Conservation (phyloP, 2,797 vertebrate genomes). For the Danionella dracula region DNA sequence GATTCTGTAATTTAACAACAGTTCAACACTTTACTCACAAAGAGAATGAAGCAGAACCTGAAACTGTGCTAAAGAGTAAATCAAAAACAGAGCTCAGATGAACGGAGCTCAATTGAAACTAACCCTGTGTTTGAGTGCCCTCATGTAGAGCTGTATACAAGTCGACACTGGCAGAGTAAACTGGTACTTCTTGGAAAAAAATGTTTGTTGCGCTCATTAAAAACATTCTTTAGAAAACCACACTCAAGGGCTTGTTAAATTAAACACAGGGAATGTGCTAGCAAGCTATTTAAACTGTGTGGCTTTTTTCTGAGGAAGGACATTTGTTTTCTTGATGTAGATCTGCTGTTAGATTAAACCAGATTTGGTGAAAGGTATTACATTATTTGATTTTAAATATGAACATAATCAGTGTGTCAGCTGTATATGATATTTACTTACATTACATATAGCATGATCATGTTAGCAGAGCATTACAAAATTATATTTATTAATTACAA, state of each 20-base stretch:
- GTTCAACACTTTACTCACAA: background rate
- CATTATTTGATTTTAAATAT: too few species aligned
- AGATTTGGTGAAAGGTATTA: too few species aligned
- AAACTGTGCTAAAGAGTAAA: background rate
- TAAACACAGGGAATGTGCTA: background rate
- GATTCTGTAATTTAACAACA: constrained; percentile 16
- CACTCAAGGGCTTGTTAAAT: background rate
- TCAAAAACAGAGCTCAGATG: background rate
- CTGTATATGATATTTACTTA: too few species aligned
- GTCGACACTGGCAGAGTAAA: constrained; percentile 19
- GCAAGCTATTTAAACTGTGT: background rate
- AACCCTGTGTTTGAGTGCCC: background rate
- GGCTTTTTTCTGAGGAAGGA: background rate
- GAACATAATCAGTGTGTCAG: too few species aligned
- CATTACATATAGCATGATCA: too few species aligned
- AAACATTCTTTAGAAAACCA: background rate
- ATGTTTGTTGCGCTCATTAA: too few species aligned
- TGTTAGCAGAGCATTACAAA: too few species aligned
- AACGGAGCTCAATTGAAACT: background rate
- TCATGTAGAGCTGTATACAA: constrained; percentile 9
- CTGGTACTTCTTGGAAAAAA: background rate
- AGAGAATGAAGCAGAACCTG: background rate
- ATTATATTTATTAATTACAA: too few species aligned
- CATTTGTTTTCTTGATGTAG: too few species aligned
- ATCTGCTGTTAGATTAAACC: too few species aligned